Evolutionary conservation across 2,113 vertebrate genomes (phyloP).

Genomic region (Sciurus niger): DNA sequence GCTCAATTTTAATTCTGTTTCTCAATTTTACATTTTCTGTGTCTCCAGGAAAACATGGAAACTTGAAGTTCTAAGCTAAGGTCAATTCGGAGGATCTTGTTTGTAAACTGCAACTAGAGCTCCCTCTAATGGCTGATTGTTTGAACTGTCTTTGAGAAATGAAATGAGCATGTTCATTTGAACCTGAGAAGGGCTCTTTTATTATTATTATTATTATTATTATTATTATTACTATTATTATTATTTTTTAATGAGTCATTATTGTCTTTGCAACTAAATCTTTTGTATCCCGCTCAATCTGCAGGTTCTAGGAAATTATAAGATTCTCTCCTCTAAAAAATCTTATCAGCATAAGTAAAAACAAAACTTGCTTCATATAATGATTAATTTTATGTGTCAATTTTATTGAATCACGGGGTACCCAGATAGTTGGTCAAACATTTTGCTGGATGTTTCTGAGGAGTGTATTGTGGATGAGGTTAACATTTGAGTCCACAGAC

Average conservation of each 20-base stretch:
- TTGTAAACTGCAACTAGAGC: conserved; percentile 56
- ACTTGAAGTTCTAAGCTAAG: background rate
- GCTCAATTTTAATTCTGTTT: background rate
- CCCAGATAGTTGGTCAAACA: background rate
- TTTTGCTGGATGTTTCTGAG: background rate
- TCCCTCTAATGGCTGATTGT: conserved; percentile 69
- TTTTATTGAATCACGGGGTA: background rate
- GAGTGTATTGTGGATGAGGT: background rate
- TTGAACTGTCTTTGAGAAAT: background rate
- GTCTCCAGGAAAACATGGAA: background rate
- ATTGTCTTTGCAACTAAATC: background rate
- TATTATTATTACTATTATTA: too few relatives aligned
- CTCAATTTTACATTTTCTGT: background rate
- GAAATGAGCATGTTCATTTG: background rate
- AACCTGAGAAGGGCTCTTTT: background rate
- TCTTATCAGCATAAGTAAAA: background rate
- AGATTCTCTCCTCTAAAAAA: background rate
- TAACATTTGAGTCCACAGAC: background rate
- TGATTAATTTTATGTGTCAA: background rate
- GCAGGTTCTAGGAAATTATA: background rate
- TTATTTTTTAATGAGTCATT: background rate
- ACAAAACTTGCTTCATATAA: background rate
- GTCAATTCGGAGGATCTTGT: background rate
- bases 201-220: background rate
- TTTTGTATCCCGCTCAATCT: background rate